These are phyloP conservation scores for Stramonita haemastoma DNA, from an alignment of 2,888 invertebrate genomes.

Conservation along the genomic window DNA sequence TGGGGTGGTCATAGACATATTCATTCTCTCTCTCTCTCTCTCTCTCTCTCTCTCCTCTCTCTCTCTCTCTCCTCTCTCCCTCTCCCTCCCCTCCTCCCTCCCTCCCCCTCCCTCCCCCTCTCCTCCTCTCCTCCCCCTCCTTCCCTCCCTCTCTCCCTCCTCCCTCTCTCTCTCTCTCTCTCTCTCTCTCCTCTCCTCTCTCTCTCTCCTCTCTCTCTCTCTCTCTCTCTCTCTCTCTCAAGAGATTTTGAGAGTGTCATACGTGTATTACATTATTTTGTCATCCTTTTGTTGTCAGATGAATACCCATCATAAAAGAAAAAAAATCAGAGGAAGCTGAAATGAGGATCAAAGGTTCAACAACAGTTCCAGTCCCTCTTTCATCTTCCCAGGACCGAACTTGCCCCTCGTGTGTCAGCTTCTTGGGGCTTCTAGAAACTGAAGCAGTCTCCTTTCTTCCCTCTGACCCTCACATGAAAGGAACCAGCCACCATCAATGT, in stretches of 20 bases:
- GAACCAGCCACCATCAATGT: no score
- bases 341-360: not conserved
- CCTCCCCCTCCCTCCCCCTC: not conserved
- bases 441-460: no score
- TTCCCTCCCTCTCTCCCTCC: not conserved
- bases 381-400: not conserved
- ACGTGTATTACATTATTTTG: not conserved
- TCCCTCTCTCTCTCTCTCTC: not conserved
- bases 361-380: not conserved
- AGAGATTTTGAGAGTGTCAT: not conserved
- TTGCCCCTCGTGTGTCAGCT: no score
- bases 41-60: conserved; percentile 4
- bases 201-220: not conserved
- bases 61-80: not conserved
- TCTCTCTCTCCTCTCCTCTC: not conserved
- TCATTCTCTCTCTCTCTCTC: conserved; percentile 6
- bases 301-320: not conserved
- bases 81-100: not conserved
- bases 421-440: no score
- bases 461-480: no score
- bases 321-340: not conserved
- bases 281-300: not conserved
- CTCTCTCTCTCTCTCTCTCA: not conserved
- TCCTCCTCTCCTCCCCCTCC: not conserved
- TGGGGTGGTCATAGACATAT: no score